Base-by-base conservation (phyloP, 2,797 vertebrate genomes). In the Pyrocephalus nanus region DNA sequence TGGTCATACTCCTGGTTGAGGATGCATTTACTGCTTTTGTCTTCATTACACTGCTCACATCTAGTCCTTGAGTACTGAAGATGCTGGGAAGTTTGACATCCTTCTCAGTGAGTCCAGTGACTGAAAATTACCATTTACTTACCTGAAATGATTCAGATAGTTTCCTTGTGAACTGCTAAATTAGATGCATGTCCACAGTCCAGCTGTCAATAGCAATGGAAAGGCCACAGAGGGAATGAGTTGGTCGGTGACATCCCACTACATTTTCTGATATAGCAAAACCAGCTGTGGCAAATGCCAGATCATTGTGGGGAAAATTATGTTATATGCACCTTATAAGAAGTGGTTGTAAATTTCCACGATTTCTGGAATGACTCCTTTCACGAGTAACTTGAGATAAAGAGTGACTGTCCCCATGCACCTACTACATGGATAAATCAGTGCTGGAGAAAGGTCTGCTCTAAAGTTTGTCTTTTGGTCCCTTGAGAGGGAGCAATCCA, bases 391-490 rank as follows among this genome's bases (percentile, higher is more conserved):
- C 43, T 50, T 79, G 36, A 76, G 11, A 79, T 45, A 66, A 85
- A 69, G 20, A 25, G n/a, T 69, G 50, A n/a, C 62, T 90, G 26
- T 34, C 43, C 38, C 54, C 7, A 5, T 17, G 47, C 50, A 84
- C 26, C 42, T 84, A 20, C 48, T 38, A 45, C 47, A 25, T 7
- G 21, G 38, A 61, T 34, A 86, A 78, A 77, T 57, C 53, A 82
- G 61, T 45, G 36, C 43, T 70, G 57, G 21, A 80, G 54, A 86
- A 86, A 74, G 45, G 21, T 32, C 51, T 48, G 42, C 66, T 83
- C 87, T 57, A 77, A 96, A 91, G 73, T 96, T 89, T 91, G 36
- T 30, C n/a, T 65, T 81, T 77, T 73, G 20, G 36, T 94, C 93
- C 86, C 88, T 79, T 55, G 87, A 95, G 80, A 88, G 23, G n/a